Percentiles rank a stretch among this genome's conserved stretches.
Conservation (phyloP, 2,888 invertebrate species). For the Andrena bicolor region DNA sequence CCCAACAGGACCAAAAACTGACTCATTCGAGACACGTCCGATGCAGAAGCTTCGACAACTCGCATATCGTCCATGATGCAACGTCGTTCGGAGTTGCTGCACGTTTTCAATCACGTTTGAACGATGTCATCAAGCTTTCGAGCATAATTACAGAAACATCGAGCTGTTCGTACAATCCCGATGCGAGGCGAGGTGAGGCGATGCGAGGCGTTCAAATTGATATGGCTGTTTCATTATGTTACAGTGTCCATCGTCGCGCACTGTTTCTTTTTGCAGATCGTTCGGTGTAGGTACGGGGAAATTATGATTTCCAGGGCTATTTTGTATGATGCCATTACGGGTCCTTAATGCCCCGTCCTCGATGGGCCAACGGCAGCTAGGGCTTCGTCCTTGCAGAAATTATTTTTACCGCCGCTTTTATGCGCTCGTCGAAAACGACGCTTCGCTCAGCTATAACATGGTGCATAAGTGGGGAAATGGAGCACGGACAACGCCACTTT, state of each 20-base stretch:
- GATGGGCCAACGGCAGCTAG: no score
- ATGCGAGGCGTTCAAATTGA: not conserved
- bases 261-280: not conserved
- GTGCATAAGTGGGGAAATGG: no score
- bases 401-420: not conserved
- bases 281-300: not conserved
- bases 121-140: constrained; percentile 18
- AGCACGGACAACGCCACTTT: not conserved
- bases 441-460: no score
- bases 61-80: constrained; percentile 7
- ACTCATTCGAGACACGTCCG: constrained; percentile 14
- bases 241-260: not conserved
- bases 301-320: not conserved
- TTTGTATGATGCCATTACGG: not conserved
- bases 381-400: not conserved
- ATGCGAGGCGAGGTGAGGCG: no score
- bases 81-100: constrained; percentile 21
- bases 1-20: not conserved
- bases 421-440: not conserved
- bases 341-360: not conserved
- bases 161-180: not conserved
- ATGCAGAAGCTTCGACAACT: constrained; percentile 13
- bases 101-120: constrained; percentile 33
- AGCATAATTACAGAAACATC: constrained; percentile 11
- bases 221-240: constrained; percentile 1